Base-by-base conservation (phyloP, 1,140 invertebrate genomes). In the Notospermus geniculatus region DNA sequence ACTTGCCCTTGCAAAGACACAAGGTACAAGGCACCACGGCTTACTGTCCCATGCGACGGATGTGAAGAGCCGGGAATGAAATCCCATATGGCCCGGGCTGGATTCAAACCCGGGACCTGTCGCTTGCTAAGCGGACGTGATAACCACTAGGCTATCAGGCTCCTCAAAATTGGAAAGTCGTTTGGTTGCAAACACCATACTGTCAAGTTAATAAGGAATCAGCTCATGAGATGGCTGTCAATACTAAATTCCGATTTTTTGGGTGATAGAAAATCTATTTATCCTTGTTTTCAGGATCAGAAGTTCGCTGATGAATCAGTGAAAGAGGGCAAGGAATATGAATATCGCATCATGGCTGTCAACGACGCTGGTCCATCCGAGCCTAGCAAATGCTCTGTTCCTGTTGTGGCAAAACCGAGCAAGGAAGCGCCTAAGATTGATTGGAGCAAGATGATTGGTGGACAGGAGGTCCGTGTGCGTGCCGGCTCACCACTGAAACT, bases 401-500 rank as follows among this genome's bases (percentile, higher is more conserved):
- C 90, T 15, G 89, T 97, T 59, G 89, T 87, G 66, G 95, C 97
- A 58, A 95, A 92, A 80, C 93, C 96, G 54, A 93, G 96, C 88
- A 93, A 91, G 80, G 87, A 98, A 83, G 93, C 93, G 73, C 97
- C 97, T 11, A 95, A 93, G 81, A 81, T 99, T 17, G 89, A 90
- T 78, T 82, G 98, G 62, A 92, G 96, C 80, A 88, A 87, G 64
- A 84, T 99, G 28, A 87, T 95, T 70, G 78, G 79, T 19, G 94
- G 94, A 55, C 92, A 90, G 71, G 94, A 92, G 76, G 90, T 99
- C 71, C 92, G 96, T 74, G 95, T 99, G 1, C 87, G 93, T 29
- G 97, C 95, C 72, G 97, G 97, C 64, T 96, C 99, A 82, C 95
- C 96, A 2, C 90, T 99, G 54, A 92, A 94, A 71, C 88, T 99